These are phyloP conservation scores for Dysidea cf. avara DNA, from an alignment of 37 sponge, comb jelly and placozoan genomes.

Conservation along the genomic window DNA sequence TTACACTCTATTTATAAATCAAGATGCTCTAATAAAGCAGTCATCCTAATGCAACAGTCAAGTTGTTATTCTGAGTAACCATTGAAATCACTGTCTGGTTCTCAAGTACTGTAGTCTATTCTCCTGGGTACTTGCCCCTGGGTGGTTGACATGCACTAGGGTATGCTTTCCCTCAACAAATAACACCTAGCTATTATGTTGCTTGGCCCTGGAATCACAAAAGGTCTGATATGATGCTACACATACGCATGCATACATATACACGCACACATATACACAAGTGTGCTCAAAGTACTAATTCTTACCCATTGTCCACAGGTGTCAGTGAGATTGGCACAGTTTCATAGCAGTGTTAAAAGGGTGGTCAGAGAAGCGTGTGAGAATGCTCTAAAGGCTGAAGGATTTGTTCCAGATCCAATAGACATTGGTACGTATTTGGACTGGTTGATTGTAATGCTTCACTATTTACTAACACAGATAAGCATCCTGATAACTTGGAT, in stretches of 20 bases:
- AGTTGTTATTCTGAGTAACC: too few species aligned
- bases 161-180: too few species aligned
- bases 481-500: too few species aligned
- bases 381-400: slow-evolving; percentile 67
- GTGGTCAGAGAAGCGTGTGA: slow-evolving; percentile 82
- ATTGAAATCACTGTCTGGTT: too few species aligned
- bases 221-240: not conserved
- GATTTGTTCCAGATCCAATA: slow-evolving; percentile 84
- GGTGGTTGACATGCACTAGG: not conserved
- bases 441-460: not conserved
- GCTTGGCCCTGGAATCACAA: too few species aligned
- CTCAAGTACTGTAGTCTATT: not conserved
- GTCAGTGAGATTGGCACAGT: slow-evolving; percentile 60
- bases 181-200: too few species aligned
- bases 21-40: too few species aligned
- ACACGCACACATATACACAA: slow-evolving; percentile 1
- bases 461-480: too few species aligned
- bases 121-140: not conserved
- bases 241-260: slow-evolving; percentile 9
- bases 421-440: slow-evolving; percentile 21
- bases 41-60: too few species aligned
- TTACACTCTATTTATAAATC: too few species aligned
- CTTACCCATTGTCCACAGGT: slow-evolving; percentile 42
- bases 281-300: slow-evolving; percentile 2
- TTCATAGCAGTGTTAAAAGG: slow-evolving; percentile 61